Evolutionary conservation across 2,797 vertebrate species (phyloP), one percentile per base, ranked within the genome.

Genomic region (Paramormyrops hopkinsi): DNA sequence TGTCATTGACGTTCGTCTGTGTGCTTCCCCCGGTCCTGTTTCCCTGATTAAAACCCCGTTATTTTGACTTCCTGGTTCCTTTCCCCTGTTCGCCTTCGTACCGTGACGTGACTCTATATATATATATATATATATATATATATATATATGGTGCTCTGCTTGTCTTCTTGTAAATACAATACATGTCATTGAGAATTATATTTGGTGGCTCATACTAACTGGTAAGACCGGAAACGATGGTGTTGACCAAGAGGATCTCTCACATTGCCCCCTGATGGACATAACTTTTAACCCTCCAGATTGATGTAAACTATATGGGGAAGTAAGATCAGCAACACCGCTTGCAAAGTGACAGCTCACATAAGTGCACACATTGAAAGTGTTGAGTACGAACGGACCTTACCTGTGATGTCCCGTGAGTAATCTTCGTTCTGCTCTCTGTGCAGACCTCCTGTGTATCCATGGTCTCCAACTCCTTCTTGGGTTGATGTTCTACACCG

Each of bases 381-480:
- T 37, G 37, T 37, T 5, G 29, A 4, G 65, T 5, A 62, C 8
- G 83, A 44, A 76, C 33, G 8, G 46, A 6, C 53, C 93, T 94
- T 94, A 97, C 97, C 97, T 97, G 95, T 88, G 96, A 95, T 69
- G 97, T 95, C 88, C 97, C 96, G 0, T 97, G 97, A 0, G 97
- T 97, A 92, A 97, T 97, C 65, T 73, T 73, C 41, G 96, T 97
- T 95, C 97, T 97, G 89, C 96, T 97, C 94, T 97, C 97, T 44
- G 97, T 97, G 91, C 97, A 96, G 91, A 97, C 95, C 50, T 97
- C 94, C 17, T 97, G 96, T 54, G 96, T 95, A 91, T 97, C 97
- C 93, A 96, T 96, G 90, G 95, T 93, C 89, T 94, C 94, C 90
- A 96, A 92, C 88, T 96, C 96, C 86, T 96, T 90, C 69, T 95